Evolutionary conservation across 2,797 vertebrate genomes (phyloP), one percentile per base, ranked within the genome.

Genomic region (Enoplosus armatus): DNA sequence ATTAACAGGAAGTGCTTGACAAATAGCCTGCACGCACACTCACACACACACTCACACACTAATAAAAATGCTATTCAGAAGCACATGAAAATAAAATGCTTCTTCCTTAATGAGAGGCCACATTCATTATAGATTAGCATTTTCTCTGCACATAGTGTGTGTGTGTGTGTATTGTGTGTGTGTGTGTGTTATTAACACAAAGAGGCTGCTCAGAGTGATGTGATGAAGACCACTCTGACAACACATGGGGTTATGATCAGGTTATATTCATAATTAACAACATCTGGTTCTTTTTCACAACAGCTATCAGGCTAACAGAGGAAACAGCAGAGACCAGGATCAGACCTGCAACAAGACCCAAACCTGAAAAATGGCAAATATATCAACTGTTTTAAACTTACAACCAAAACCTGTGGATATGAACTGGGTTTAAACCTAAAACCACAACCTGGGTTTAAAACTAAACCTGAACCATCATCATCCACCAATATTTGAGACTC

Each of bases 111-210:
- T 61, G 63, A 79, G 71, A 64, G 54, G 45, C n/a, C 41, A 31
- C 56, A 75, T 81, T 84, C 62, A 86, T 84, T 72, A 84, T 74
- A 50, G 58, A 80, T 64, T 69, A 51, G 24, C 56, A 31, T 75
- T 74, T 66, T 22, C 16, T 26, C 47, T 43, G 11, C 24, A 60
- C 22, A 5, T 48, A 45, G 66, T 22, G 48, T 26, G 22, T 29
- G 59, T 56, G 50, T 55, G 29, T 39, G 20, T 48, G 50, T 62
- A 51, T 58, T 39, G 45, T 26, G 64, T 68, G 29, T 41, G n/a
- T 31, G 26, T 67, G 64, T 51, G 59, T 35, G 43, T 48, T 37
- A 48, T 56, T 26, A 18, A 56, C 29, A 58, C 5, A n/a, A n/a
- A 35, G 6, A 59, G 58, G 59, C 37, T 9, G 35, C 39, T 63